phyloP scores from a whole-genome alignment of 2,797 vertebrate genomes.

The Cynodonichthys magdalenae region DNA sequence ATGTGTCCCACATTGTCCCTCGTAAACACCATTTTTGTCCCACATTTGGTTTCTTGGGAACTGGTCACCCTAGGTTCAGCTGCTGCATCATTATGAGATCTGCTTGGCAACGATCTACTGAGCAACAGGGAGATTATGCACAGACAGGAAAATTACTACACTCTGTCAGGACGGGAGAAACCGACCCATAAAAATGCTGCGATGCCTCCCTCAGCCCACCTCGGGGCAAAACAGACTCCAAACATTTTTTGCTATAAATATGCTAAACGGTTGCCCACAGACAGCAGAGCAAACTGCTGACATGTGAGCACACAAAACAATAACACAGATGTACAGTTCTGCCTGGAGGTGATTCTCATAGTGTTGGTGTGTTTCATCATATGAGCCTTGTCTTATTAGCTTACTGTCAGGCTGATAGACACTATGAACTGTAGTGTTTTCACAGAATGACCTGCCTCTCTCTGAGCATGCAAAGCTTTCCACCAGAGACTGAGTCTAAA shows the following conservation, averaged over 20 bases:
- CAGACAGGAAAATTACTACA: slow-evolving; percentile 64
- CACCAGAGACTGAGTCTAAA: slow-evolving; percentile 5
- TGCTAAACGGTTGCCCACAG: slow-evolving; percentile 20
- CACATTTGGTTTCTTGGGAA: no score
- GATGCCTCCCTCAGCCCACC: slow-evolving; percentile 29
- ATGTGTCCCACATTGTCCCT: no score
- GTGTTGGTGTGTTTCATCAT: slow-evolving; percentile 16
- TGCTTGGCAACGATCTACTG: slow-evolving; percentile 57
- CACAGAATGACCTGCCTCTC: slow-evolving; percentile 11
- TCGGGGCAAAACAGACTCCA: slow-evolving; percentile 50
- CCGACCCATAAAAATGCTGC: slow-evolving; percentile 30
- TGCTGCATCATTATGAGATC: slow-evolving; percentile 40
- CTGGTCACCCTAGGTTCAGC: no score
- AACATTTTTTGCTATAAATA: slow-evolving; percentile 40
- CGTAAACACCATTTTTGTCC: no score
- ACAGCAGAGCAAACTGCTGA: slow-evolving; percentile 21
- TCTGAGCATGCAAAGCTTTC: neutral
- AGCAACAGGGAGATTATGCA: slow-evolving; percentile 54
- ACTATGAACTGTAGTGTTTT: slow-evolving; percentile 5
- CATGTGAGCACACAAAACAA: slow-evolving; percentile 14
- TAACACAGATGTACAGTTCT: slow-evolving; percentile 4
- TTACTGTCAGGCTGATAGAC: slow-evolving; percentile 25
- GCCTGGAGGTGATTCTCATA: slow-evolving; percentile 23
- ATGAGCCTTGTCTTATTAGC: slow-evolving; percentile 5
- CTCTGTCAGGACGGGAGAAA: slow-evolving; percentile 39